Evolutionary conservation across 2,797 vertebrate species (phyloP), one percentile per base, ranked within the genome.

Genomic region (Xenentodon cancila): DNA sequence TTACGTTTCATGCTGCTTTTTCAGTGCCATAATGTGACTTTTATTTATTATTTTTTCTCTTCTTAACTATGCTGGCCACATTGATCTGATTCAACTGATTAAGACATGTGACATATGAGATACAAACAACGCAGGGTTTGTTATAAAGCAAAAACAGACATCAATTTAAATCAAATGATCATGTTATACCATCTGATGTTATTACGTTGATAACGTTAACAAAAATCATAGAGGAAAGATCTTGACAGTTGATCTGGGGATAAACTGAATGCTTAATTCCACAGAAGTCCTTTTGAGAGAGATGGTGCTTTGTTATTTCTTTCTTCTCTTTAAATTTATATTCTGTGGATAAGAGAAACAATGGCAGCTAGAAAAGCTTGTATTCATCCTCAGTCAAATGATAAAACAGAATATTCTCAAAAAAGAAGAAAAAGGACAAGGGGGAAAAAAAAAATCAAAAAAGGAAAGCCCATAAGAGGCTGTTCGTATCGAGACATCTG

Each of bases 401-500:
- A 86, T 81, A 77, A 87, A 75, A 65, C 44, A 59, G 59, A 63
- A 71, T 65, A 62, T 76, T 32, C 47, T 4, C 30, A 47, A 67
- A 73, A 55, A 46, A 64, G 53, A 56, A 37, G n/a, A 32, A 19
- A 37, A 19, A 19, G 16, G 11, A 11, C 19, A 12, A 47, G 12
- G 12, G 20, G 54, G 20, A 45, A 40, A 44, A 64, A 58, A 54
- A 55, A 47, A 16, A 27, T 44, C 56, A 70, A 44, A 45, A 20
- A 19, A 9, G 40, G 30, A 56, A 68, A 75, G 48, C 50, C 65
- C 74, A 67, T 9, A 37, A 55, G 80, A 86, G 81, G 79, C 73
- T 40, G 63, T 59, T 88, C 54, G 5, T 77, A 89, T 87, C 85
- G 32, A 85, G 84, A 86, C 90, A 92, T 91, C 89, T 92, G 88